phyloP scores from a whole-genome alignment of 2,888 invertebrate genomes.

The Elgonia sp. region DNA sequence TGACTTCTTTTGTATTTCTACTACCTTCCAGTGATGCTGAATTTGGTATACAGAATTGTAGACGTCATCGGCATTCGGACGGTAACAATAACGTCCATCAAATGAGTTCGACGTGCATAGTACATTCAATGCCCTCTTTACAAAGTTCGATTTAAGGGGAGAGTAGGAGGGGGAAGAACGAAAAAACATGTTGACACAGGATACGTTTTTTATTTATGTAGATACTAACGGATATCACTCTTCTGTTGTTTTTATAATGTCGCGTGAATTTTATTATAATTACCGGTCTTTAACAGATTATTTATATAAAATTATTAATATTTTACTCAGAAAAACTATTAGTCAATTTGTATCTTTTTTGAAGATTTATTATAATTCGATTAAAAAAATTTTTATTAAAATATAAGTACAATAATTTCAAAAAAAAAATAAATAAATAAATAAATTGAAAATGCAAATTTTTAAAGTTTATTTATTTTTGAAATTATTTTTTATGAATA shows the following conservation, averaged over 20 bases:
- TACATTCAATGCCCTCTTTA: conserved; percentile 63
- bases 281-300: not conserved
- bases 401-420: too few species aligned
- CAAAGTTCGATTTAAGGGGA: conserved; percentile 41
- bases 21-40: conserved; percentile 56
- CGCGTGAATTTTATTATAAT: not conserved
- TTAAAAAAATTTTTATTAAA: too few species aligned
- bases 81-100: conserved; percentile 68
- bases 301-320: too few species aligned
- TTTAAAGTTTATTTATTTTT: too few species aligned
- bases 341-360: too few species aligned
- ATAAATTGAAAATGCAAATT: too few species aligned
- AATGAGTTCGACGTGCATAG: conserved; percentile 66
- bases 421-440: too few species aligned
- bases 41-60: conserved; percentile 69
- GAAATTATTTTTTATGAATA: too few species aligned
- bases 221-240: not conserved
- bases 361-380: too few species aligned
- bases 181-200: conserved; percentile 20
- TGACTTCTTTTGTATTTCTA: conserved; percentile 23
- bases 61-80: conserved; percentile 68
- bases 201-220: conserved; percentile 42
- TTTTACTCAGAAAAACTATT: too few species aligned
- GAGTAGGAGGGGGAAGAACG: conserved; percentile 16
- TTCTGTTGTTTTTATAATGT: not conserved